These are phyloP conservation scores for Calyptommatus sinebrachiatus DNA, from an alignment of 2,113 vertebrate genomes.

Conservation along the genomic window DNA sequence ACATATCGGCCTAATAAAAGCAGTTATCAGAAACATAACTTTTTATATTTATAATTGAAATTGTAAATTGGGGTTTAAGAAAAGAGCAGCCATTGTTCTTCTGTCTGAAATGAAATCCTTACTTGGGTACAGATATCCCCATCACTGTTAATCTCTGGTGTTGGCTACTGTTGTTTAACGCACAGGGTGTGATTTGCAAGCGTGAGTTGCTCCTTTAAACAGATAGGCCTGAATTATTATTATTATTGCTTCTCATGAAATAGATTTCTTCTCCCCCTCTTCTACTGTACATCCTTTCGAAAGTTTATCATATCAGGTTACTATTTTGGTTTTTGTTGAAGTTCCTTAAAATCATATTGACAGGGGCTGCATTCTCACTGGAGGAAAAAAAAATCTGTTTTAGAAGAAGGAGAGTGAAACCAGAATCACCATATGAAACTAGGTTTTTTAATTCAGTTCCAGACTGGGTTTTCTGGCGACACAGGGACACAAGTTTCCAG, in stretches of 20 bases:
- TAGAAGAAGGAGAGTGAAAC: too few relatives aligned
- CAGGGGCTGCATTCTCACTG: background rate
- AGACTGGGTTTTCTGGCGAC: too few relatives aligned
- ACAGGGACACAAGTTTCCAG: too few relatives aligned
- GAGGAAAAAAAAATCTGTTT: too few relatives aligned
- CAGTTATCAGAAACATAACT: conserved; percentile 50
- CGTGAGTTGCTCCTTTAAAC: conserved; percentile 40
- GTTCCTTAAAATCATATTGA: background rate
- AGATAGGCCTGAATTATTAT: conserved; percentile 48
- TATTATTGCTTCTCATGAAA: conserved; percentile 34
- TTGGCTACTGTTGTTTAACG: conserved; percentile 65
- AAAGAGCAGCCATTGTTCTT: conserved; percentile 58
- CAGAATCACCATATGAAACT: too few relatives aligned
- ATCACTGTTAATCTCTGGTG: conserved; percentile 55
- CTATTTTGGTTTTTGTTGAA: conserved; percentile 22
- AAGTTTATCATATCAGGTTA: background rate
- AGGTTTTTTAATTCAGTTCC: too few relatives aligned
- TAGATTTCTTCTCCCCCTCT: conserved; percentile 2
- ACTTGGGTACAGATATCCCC: conserved; percentile 60
- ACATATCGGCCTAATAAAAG: conserved; percentile 45
- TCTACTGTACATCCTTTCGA: background rate
- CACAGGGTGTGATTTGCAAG: conserved; percentile 53
- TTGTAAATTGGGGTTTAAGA: conserved; percentile 57
- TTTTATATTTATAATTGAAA: conserved; percentile 61
- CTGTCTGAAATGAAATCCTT: conserved; percentile 63